A percentile compares a stretch with the other conserved stretches of the same genome.
phyloP scores from a whole-genome alignment of 2,888 invertebrate genomes.

The Rhagophthalmus giganteus region DNA sequence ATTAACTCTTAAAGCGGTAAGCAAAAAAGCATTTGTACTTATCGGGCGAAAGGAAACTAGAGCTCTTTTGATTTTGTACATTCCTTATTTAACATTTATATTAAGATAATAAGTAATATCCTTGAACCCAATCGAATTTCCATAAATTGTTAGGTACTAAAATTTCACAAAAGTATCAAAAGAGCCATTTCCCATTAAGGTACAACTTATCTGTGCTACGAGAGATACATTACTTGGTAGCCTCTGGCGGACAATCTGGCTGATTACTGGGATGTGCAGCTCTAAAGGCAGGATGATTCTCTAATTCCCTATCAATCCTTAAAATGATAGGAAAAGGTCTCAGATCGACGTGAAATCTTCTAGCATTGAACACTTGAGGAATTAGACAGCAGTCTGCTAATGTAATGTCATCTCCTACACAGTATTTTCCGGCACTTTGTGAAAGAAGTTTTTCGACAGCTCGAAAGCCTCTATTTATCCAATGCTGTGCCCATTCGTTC shows the following conservation, averaged over 20 bases:
- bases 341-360: slow-evolving; percentile 91
- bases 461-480: slow-evolving; percentile 87
- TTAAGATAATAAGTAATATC: too few species aligned
- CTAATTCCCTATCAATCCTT: slow-evolving; percentile 82
- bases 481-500: slow-evolving; percentile 91
- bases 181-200: background rate
- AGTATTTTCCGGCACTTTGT: slow-evolving; percentile 85
- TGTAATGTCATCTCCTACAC: slow-evolving; percentile 91
- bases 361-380: slow-evolving; percentile 93
- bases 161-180: too few species aligned
- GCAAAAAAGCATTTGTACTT: too few species aligned
- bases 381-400: slow-evolving; percentile 94
- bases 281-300: slow-evolving; percentile 87
- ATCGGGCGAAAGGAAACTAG: too few species aligned
- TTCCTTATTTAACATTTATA: too few species aligned
- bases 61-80: too few species aligned
- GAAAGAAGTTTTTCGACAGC: slow-evolving; percentile 87
- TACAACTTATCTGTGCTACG: slow-evolving; percentile 4
- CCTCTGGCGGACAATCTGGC: slow-evolving; percentile 92
- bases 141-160: too few species aligned
- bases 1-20: too few species aligned
- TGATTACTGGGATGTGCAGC: slow-evolving; percentile 90
- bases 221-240: slow-evolving; percentile 66
- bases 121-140: too few species aligned
- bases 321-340: slow-evolving; percentile 86